These are phyloP conservation scores for Centropristis striata DNA, from an alignment of 2,113 vertebrate species.

Conservation along the genomic window DNA sequence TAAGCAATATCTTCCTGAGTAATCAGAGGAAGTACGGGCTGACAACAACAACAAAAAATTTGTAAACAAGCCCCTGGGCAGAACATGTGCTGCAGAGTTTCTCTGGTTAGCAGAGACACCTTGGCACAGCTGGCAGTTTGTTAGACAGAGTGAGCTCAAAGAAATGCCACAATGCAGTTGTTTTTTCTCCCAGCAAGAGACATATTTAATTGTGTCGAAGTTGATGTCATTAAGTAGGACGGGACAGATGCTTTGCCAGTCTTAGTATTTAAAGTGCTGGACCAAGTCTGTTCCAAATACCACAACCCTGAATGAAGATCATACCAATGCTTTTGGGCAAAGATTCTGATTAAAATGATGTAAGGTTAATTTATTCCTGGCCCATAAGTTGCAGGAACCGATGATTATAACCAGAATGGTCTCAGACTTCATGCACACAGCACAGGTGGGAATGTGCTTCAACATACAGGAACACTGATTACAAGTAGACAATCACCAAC, in stretches of 20 bases:
- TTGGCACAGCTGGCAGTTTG: conserved; percentile 44
- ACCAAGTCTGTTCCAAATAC: conserved; percentile 28
- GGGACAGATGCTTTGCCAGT: conserved; percentile 38
- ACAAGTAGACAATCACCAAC: neutral
- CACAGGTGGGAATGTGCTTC: neutral
- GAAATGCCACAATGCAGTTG: conserved; percentile 57
- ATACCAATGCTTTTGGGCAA: neutral
- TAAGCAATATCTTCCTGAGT: neutral
- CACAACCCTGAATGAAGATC: conserved; percentile 11
- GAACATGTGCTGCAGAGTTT: conserved; percentile 25
- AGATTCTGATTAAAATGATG: neutral
- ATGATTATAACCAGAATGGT: neutral
- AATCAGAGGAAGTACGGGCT: neutral
- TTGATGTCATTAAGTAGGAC: conserved; percentile 45
- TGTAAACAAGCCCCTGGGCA: conserved; percentile 3
- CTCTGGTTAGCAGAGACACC: conserved; percentile 27
- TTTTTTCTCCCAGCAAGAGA: conserved; percentile 57
- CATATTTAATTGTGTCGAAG: conserved; percentile 39
- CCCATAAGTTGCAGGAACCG: neutral
- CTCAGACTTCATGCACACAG: neutral
- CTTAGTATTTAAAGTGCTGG: conserved; percentile 18
- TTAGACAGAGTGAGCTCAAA: conserved; percentile 37
- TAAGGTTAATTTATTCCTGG: too few relatives aligned
- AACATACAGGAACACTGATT: neutral
- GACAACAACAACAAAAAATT: neutral